Base-by-base conservation (phyloP, 1,140 invertebrate species). In the Rhizoglyphus robini region DNA sequence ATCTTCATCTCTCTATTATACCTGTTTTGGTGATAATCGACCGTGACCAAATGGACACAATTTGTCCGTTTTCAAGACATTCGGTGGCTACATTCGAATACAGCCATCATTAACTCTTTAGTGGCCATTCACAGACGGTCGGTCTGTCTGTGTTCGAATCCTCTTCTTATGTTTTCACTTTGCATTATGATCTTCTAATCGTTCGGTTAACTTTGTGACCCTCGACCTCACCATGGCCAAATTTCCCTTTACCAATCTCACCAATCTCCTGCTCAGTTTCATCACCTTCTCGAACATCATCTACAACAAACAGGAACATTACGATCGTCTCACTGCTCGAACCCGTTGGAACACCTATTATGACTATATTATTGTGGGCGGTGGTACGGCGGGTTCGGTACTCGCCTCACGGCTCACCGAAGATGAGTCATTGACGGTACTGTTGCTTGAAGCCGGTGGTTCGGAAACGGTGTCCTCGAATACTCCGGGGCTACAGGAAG, bases 261-360 rank as follows among this genome's bases (percentile, higher is more conserved):
- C 58, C n/a, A 60, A 29, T 60, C 27, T 60, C n/a, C 29, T 60
- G 23, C n/a, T 60, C 15, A 60, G 58, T 46, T 60, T 60, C 13
- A 8, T 60, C 2, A 60, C 58, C 27, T 29, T 60, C 13, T 60
- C 58, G 15, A 60, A 60, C 27, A 60, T 60, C 13, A 60, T 60
- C 29, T 60, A 60, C 27, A 60, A 60, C 29, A 60, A 60, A 60
- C 58, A 60, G 29, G 27, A 29, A 11, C 15, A 29, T 27, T 60
- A 60, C 29, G 58, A 60, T 60, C 58, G 27, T n/a, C 27, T 60
- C 23, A 60, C 4, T 20, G 29, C 20, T 11, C 2, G 63, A 4
- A 48, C 32, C 18, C 11, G n/a, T 25, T 73, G 88, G 20, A 69
- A 83, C 15, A 79, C 81, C 0, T 80, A 84, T 25, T 92, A 90